Base-by-base conservation (phyloP, 2,113 vertebrate genomes). In the Bujurquina vittata region DNA sequence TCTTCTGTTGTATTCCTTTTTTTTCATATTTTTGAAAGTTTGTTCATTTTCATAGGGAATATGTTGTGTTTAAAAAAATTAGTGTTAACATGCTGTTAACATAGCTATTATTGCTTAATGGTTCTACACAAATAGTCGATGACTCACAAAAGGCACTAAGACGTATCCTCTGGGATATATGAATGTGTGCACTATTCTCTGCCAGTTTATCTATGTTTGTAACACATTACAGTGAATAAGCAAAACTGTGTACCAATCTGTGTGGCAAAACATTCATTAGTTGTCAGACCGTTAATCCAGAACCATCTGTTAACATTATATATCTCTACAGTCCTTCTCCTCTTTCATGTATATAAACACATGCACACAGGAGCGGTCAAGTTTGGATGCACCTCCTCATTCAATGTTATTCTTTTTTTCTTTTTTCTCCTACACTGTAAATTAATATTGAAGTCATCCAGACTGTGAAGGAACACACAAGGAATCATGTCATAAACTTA, bases 11-110 rank as follows among this genome's bases (percentile, higher is more conserved):
- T 20, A 11, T 20, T 43, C 20, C 4, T 52, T 46, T 31, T 18
- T 29, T 49, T 12, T 22, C 20, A 15, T 22, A 4, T 23, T 3
- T 37, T 78, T 63, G 7, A 33, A 43, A 54, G 54, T 57, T 77
- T 77, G 18, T 55, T 61, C 31, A 31, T 86, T 59, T 43, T 60
- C 56, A 11, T 18, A 73, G 78, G n/a, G 46, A 72, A 75, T 52
- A 75, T 79, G 23, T 65, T 20, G 20, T 58, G 8, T 26, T 58
- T 33, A 33, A 15, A 69, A 29, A 17, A 46, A 20, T 54, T 40
- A 63, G 18, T 35, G 35, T 67, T 75, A 74, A 54, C 67, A 59
- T 57, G 62, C 40, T 75, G 58, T 62, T 80, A 43, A 49, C 58
- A 33, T 75, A 73, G 74, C 62, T 3, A 46, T 78, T 73, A 46